Evolutionary conservation across 1,140 invertebrate genomes (phyloP).

Genomic region (Panulirus ornatus): DNA sequence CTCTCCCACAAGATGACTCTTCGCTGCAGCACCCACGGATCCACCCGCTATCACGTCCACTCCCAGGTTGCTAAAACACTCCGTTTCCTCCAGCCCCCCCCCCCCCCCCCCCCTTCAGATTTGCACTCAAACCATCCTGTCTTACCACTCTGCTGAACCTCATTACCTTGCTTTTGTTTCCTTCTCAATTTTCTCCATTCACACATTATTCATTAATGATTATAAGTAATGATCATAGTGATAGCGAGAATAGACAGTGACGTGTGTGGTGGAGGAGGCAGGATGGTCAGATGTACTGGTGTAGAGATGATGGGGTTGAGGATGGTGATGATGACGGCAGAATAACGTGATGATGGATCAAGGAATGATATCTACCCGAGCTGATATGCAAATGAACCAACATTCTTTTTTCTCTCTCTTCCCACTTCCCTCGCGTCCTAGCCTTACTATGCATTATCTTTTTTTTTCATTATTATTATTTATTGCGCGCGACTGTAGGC

Average conservation of each 20-base stretch:
- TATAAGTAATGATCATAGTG: no score
- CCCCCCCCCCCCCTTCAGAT: not conserved
- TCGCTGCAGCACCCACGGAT: no score
- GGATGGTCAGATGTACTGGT: not conserved
- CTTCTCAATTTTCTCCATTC: not conserved
- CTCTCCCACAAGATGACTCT: no score
- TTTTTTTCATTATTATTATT: not conserved
- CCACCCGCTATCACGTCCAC: no score
- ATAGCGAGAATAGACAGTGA: no score
- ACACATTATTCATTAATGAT: no score
- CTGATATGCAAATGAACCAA: constrained; percentile 24
- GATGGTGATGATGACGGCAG: constrained; percentile 32
- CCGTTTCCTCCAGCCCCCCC: no score
- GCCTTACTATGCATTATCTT: not conserved
- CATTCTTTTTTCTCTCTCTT: not conserved
- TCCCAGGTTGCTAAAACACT: no score
- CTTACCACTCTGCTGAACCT: not conserved
- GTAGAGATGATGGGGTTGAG: constrained; percentile 22
- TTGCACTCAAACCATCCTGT: not conserved
- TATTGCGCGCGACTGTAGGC: not conserved
- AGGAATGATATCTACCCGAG: constrained; percentile 17
- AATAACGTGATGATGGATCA: constrained; percentile 24
- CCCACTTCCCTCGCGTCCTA: not conserved
- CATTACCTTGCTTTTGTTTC: not conserved
- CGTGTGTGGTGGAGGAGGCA: no score